Evolutionary conservation across 2,888 invertebrate species (phyloP).

Genomic region (Cerastis rubricosa): DNA sequence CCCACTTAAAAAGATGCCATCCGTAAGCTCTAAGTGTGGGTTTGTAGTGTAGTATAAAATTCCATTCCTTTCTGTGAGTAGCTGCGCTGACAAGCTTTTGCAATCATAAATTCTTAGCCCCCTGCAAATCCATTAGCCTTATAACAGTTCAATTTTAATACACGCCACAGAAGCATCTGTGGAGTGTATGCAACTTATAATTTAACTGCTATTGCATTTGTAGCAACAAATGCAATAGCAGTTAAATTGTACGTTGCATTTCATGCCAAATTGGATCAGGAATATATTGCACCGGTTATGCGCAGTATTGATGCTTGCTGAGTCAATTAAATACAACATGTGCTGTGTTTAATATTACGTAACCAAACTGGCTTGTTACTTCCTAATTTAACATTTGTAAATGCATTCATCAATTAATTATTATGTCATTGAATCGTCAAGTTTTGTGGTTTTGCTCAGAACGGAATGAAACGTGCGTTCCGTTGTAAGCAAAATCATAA

Average conservation of each 20-base stretch:
- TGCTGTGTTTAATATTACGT: slow-evolving; percentile 27
- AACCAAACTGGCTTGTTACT: slow-evolving; percentile 7
- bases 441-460: background rate
- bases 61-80: background rate
- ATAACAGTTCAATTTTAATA: slow-evolving; percentile 2
- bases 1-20: background rate
- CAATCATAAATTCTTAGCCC: background rate
- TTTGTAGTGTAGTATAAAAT: background rate
- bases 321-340: slow-evolving; percentile 26
- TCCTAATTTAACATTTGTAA: background rate
- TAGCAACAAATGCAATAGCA: slow-evolving; percentile 30
- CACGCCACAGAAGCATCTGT: slow-evolving; percentile 1
- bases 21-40: background rate
- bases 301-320: slow-evolving; percentile 23
- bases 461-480: background rate
- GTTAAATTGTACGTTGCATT: slow-evolving; percentile 17
- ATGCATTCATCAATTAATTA: too few species aligned
- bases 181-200: too few species aligned
- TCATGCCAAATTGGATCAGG: slow-evolving; percentile 43
- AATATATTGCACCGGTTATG: slow-evolving; percentile 18
- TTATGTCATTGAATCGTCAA: background rate
- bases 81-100: background rate
- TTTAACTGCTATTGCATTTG: too few species aligned
- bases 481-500: too few species aligned
- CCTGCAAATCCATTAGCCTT: background rate